These are phyloP conservation scores for Lophochroa leadbeateri DNA, from an alignment of 2,113 vertebrate genomes.

Conservation along the genomic window DNA sequence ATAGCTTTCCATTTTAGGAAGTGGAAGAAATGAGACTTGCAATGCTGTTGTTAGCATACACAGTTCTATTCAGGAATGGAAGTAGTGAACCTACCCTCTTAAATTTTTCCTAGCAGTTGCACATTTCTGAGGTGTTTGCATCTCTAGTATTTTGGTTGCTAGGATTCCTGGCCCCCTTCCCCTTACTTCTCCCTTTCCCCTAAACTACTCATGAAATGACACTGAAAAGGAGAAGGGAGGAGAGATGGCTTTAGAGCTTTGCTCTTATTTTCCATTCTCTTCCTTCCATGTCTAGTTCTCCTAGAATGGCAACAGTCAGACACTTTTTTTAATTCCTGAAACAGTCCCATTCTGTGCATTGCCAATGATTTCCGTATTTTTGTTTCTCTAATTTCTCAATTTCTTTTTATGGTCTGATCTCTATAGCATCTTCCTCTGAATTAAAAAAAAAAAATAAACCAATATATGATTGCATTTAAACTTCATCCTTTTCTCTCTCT, in stretches of 20 bases:
- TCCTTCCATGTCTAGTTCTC: neutral
- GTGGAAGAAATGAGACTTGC: neutral
- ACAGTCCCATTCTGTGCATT: neutral
- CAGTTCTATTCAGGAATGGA: neutral
- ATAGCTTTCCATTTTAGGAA: neutral
- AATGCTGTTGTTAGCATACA: neutral
- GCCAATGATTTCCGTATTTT: neutral
- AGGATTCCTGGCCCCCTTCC: constrained; percentile 34
- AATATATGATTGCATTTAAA: neutral
- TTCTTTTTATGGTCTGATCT: neutral
- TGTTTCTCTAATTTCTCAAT: neutral
- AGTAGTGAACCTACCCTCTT: neutral
- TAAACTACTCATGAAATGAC: neutral
- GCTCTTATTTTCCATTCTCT: constrained; percentile 14
- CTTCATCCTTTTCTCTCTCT: neutral
- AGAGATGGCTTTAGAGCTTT: neutral
- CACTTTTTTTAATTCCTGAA: neutral
- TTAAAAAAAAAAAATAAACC: neutral
- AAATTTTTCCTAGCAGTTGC: neutral
- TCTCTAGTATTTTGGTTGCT: constrained; percentile 35
- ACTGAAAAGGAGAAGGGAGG: neutral
- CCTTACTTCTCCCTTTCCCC: neutral
- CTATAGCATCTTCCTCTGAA: neutral
- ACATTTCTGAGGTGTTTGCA: constrained; percentile 41
- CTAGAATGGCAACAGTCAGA: neutral